phyloP scores from a whole-genome alignment of 2,797 vertebrate species.

The Girardinus metallicus region DNA sequence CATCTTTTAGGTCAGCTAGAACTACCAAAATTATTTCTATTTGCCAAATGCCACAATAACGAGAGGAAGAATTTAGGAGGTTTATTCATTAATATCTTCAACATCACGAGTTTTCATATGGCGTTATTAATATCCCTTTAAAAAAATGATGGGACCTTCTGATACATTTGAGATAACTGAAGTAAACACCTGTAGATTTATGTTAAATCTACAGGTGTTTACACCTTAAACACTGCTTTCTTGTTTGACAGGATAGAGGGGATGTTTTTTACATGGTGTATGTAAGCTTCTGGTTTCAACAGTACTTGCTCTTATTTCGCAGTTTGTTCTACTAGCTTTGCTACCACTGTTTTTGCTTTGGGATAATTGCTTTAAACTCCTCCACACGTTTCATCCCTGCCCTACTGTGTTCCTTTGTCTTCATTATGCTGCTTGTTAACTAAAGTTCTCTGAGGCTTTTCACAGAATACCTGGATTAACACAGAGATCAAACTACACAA shows the following conservation, averaged over 20 bases:
- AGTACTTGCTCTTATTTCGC: neutral
- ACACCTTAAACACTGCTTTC: neutral
- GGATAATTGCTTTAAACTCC: neutral
- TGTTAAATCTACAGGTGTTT: too few relatives aligned
- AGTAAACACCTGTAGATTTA: neutral
- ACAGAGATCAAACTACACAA: neutral
- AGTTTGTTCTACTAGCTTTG: neutral
- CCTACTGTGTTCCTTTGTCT: neutral
- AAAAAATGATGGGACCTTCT: neutral
- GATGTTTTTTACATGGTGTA: neutral
- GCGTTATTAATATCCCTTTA: neutral
- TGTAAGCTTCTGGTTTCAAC: neutral
- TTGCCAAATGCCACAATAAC: neutral
- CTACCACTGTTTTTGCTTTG: neutral
- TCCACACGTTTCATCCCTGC: neutral
- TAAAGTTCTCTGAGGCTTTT: neutral
- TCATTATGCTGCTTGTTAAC: neutral
- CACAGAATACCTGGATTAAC: neutral
- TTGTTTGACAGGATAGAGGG: neutral
- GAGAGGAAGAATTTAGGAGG: neutral
- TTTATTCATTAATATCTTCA: neutral
- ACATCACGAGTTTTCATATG: neutral
- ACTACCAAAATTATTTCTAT: neutral
- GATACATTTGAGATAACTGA: neutral
- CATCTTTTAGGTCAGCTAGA: neutral